Evolutionary conservation across 64 coral and sea anemone genomes (phyloP), one percentile per base, ranked within the genome.

Genomic region (Hydrozoanthus tunicans): DNA sequence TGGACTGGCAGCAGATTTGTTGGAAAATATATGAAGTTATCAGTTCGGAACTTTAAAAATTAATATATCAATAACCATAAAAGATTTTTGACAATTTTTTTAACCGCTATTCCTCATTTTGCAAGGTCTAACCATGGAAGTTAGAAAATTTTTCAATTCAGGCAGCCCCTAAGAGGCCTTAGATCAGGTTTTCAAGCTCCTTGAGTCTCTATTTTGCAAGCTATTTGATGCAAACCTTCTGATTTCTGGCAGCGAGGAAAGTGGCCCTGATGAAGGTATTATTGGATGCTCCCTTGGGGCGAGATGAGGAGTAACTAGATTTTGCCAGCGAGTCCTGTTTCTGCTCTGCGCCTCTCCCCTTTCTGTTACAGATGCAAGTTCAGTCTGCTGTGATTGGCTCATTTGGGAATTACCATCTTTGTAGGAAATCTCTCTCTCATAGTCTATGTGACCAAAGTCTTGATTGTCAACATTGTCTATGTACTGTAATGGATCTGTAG

Each of bases 301-400:
- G 32, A 74, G 27, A 17, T 88, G 69, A 17, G 84, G 84, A 61
- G 84, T 88, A 2, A 88, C 69, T 6, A 88, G 56, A 88, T 88
- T 73, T 60, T 56, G 70, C 84, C 84, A 88, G 11, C 68, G 20
- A 88, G 53, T 75, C 66, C 25, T 88, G 67, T 74, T 25, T 10
- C 24, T 73, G 7, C 67, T 75, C 8, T 73, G 53, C 11, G 53
- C 12, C 56, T 88, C 56, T 82, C 17, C 80, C 26, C 6, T 12
- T 13, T 17, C 80, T 65, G 3, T 51, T 51, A 15, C 60, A 8
- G 59, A 11, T 17, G 7, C 26, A 65, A 32, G 26, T 82, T 82
- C 27, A 17, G 20, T 82, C 25, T 58, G 68, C 55, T 88, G 84
- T 51, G 69, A 32, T 7, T 20, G 66, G 24, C 68, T 75, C 54